Conservation (phyloP, 2,113 vertebrate species). For the Diadophis punctatus region DNA sequence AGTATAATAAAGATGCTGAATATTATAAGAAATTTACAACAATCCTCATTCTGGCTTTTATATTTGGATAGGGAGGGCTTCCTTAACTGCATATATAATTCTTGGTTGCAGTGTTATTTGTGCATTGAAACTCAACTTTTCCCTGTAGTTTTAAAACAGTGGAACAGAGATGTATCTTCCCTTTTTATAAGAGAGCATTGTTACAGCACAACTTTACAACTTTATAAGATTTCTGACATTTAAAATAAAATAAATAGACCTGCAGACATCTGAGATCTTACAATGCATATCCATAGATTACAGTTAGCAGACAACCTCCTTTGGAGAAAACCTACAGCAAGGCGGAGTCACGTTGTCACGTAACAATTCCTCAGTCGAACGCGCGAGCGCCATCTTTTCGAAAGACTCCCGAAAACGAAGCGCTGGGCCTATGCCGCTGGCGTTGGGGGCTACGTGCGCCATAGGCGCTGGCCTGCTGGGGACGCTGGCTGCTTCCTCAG, state of each 20-base stretch:
- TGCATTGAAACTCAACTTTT: neutral
- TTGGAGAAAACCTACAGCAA: neutral
- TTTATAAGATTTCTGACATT: neutral
- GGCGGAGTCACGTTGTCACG: neutral
- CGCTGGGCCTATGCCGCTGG: neutral
- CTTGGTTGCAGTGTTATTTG: neutral
- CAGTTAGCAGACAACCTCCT: neutral
- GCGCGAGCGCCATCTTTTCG: neutral
- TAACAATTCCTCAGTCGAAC: neutral
- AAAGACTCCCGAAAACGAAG: neutral
- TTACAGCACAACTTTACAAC: neutral
- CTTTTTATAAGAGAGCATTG: neutral
- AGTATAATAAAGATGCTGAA: neutral
- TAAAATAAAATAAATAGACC: neutral
- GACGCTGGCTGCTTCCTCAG: slow-evolving; percentile 80
- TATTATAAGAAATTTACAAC: neutral
- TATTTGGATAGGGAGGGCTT: neutral
- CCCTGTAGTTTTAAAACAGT: neutral
- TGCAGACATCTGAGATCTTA: neutral
- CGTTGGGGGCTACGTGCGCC: slow-evolving; percentile 63
- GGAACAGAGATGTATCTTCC: neutral
- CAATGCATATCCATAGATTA: neutral
- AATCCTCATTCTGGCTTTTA: neutral
- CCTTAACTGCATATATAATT: neutral
- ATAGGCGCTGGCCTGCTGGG: slow-evolving; percentile 78